Evolutionary conservation across 2,888 invertebrate genomes (phyloP), one percentile per base, ranked within the genome.

Genomic region (Dryobotodes eremita): DNA sequence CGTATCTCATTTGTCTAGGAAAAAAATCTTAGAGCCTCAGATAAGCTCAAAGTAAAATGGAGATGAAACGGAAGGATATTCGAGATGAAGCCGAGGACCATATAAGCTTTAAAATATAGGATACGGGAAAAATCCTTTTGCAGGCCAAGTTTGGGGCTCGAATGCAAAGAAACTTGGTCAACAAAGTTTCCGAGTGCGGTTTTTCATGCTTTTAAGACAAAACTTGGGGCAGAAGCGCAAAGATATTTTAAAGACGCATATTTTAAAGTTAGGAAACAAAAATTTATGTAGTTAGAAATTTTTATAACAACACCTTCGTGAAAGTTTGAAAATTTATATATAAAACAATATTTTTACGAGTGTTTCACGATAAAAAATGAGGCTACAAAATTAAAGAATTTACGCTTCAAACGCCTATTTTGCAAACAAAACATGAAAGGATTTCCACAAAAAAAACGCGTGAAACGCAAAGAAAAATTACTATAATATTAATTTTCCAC

Each of bases 11-110:
- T 94, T 94, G 91, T 94, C 92, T 91, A 89, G 87, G 89, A 90
- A 92, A 94, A 92, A 93, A 92, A 91, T 91, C 92, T 92, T 91
- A 88, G 87, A 88, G 90, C 92, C 92, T 92, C 93, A 93, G 93
- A 93, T 93, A 92, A 93, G 93, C 92, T 90, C 91, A 93, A 93
- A 94, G 94, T 94, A 95, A 95, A 95, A 95, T 94, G 93, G 92
- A 95, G 94, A 95, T 94, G 92, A 93, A 95, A 94, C 92, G 93
- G 88, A 94, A 92, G 93, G 94, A 95, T 94, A 93, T 92, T 89
- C 89, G 89, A 93, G 92, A 93, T 92, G 92, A 90, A 92, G 88
- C 92, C 90, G 84, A 88, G 89, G 86, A 90, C 90, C 89, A 88
- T 91, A 92, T 93, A 93, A 93, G 92, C 92, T 93, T 92, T 93